Conservation (phyloP, 1,140 invertebrate genomes). For the Drosophila kepulauana region DNA sequence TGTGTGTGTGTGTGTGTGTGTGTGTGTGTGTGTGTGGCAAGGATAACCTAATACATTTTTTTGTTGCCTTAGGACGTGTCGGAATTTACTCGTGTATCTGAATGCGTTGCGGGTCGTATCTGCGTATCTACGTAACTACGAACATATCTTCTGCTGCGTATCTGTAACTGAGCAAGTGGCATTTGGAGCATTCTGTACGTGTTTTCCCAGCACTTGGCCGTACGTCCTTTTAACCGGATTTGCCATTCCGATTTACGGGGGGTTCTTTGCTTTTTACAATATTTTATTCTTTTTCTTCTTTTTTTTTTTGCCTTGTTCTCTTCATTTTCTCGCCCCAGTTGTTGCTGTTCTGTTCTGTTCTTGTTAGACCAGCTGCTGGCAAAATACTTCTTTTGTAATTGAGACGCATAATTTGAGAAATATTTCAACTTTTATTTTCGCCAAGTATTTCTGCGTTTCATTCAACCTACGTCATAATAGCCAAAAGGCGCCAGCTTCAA, state of each 20-base stretch:
- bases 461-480: background rate
- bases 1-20: slow-evolving; percentile 33
- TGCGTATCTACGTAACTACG: slow-evolving; percentile 29
- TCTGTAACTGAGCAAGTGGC: slow-evolving; percentile 32
- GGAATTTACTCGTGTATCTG: slow-evolving; percentile 69
- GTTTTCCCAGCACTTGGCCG: slow-evolving; percentile 29
- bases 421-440: slow-evolving; percentile 11
- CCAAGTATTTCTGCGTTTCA: background rate
- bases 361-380: slow-evolving; percentile 36
- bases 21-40: slow-evolving; percentile 49
- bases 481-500: background rate
- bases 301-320: background rate
- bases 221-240: too few species aligned
- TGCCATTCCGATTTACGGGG: background rate
- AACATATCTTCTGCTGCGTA: slow-evolving; percentile 24
- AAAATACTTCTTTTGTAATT: slow-evolving; percentile 40
- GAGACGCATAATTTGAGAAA: slow-evolving; percentile 38
- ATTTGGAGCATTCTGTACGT: slow-evolving; percentile 41
- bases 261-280: too few species aligned
- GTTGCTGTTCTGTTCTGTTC: slow-evolving; percentile 8
- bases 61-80: slow-evolving; percentile 77
- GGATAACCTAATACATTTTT: slow-evolving; percentile 81
- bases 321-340: background rate
- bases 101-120: slow-evolving; percentile 38
- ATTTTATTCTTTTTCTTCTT: background rate